Evolutionary conservation across 2,797 vertebrate species (phyloP).

Genomic region (Denticeps clupeoides): DNA sequence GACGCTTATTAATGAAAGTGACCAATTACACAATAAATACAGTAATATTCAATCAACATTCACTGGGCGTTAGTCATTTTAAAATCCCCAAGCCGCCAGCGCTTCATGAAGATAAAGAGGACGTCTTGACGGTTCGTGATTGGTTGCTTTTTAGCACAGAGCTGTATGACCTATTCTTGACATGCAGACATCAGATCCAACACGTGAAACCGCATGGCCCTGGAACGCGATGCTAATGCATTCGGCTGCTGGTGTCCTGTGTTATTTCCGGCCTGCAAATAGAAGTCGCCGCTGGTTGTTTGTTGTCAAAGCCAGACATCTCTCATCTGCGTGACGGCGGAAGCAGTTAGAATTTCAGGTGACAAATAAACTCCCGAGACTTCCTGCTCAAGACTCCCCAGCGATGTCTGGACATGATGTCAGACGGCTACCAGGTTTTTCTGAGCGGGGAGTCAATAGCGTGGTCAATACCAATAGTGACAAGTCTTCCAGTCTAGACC

Average conservation of each 20-base stretch:
- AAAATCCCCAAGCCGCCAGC: too few relatives aligned
- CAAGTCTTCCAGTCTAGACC: conserved; percentile 14
- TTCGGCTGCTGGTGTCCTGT: not conserved
- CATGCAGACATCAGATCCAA: too few relatives aligned
- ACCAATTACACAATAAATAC: too few relatives aligned
- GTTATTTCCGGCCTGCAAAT: not conserved
- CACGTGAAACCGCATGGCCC: too few relatives aligned
- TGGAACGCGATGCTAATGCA: too few relatives aligned
- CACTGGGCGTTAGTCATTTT: too few relatives aligned
- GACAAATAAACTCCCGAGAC: conserved; percentile 7
- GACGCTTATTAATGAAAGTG: too few relatives aligned
- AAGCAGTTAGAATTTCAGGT: conserved; percentile 5
- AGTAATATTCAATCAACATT: too few relatives aligned
- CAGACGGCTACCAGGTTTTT: conserved; percentile 16
- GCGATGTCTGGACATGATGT: conserved; percentile 22
- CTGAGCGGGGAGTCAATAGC: conserved; percentile 21
- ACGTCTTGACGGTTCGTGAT: too few relatives aligned
- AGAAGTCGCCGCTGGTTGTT: not conserved
- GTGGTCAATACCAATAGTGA: conserved; percentile 20
- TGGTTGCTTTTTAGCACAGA: too few relatives aligned
- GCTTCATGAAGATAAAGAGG: too few relatives aligned
- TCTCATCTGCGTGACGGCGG: not conserved
- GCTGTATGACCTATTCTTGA: too few relatives aligned
- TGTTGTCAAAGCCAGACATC: not conserved
- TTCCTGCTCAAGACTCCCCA: conserved; percentile 1